A percentile compares a stretch with the other conserved stretches of the same genome.
Evolutionary conservation across 2,888 invertebrate species (phyloP).

Genomic region (Melanostoma mellinum): DNA sequence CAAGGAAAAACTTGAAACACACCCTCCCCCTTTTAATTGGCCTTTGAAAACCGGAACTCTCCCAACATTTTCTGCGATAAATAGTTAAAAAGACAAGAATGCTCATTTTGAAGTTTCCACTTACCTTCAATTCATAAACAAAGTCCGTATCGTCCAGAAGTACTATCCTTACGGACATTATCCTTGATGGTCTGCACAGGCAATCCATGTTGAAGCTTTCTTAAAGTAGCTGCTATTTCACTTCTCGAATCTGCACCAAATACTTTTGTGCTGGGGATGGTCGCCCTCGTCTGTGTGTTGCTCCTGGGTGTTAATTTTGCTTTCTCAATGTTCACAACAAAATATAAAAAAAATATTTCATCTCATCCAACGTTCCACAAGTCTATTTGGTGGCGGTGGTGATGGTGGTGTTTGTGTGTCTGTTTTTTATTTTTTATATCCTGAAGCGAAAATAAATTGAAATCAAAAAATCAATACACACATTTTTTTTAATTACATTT

Average conservation of each 20-base stretch:
- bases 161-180: slow-evolving; percentile 88
- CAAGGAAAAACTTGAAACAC: no score
- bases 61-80: no score
- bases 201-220: slow-evolving; percentile 79
- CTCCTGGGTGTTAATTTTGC: slow-evolving; percentile 25
- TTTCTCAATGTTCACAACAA: slow-evolving; percentile 33
- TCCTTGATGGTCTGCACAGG: slow-evolving; percentile 82
- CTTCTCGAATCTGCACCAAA: slow-evolving; percentile 46
- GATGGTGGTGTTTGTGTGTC: not conserved
- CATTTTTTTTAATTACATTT: slow-evolving; percentile 56
- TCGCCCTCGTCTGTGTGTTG: not conserved
- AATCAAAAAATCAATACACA: slow-evolving; percentile 34
- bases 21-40: no score
- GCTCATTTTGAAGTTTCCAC: slow-evolving; percentile 74
- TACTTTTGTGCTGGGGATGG: slow-evolving; percentile 3
- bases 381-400: not conserved
- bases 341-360: slow-evolving; percentile 47
- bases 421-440: slow-evolving; percentile 24
- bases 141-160: slow-evolving; percentile 95
- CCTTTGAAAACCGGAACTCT: no score
- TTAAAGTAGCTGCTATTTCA: slow-evolving; percentile 12
- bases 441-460: slow-evolving; percentile 67
- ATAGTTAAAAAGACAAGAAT: not conserved
- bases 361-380: slow-evolving; percentile 27
- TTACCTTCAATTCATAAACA: slow-evolving; percentile 93